Evolutionary conservation across 2,113 vertebrate species (phyloP), one percentile per base, ranked within the genome.

Genomic region (Takifugu flavidus): DNA sequence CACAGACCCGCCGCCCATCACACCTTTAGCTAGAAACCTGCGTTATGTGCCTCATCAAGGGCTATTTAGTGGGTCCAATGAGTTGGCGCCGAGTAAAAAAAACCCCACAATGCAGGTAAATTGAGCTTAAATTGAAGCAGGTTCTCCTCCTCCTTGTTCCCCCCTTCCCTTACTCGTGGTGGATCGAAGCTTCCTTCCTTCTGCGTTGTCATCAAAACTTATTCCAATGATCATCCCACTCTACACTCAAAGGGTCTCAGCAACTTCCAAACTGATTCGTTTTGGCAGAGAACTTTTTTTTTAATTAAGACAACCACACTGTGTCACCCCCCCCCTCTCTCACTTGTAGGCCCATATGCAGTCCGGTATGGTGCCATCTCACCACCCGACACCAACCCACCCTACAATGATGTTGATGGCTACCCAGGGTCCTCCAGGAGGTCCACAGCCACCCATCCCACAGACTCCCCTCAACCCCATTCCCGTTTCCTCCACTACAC

Each of bases 341-440:
- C 44, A 45, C 44, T 45, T 15, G 14, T 81, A 99, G 97, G 95
- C 97, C 84, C 97, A 99, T 87, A 95, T 99, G 94, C 97, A 98
- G 93, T 96, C 96, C 82, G 95, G 97, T 79, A 94, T 99, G 87
- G 94, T 96, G 89, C 93, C 90, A 72, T 94, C 94, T 78, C 97
- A 99, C 92, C 96, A 93, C 71, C 88, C 88, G 3, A 83, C 91
- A 57, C 87, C 94, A 70, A 91, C 93, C 84, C 97, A 99, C 89
- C 93, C 96, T 64, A 91, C 92, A 34, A 95, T 99, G 95, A 98
- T 99, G 97, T 91, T 99, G 89, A 98, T 98, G 96, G 94, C 95
- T 67, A 94, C 96, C 79, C 95, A 96, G 90, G 85, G 84, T 53
- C 94, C 94, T 77, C 93, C 95, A 55, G 95, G 93, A 43, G 97